Evolutionary conservation across 2,888 invertebrate genomes (phyloP), one percentile per base, ranked within the genome.

Genomic region (Hypomecis atomaria): DNA sequence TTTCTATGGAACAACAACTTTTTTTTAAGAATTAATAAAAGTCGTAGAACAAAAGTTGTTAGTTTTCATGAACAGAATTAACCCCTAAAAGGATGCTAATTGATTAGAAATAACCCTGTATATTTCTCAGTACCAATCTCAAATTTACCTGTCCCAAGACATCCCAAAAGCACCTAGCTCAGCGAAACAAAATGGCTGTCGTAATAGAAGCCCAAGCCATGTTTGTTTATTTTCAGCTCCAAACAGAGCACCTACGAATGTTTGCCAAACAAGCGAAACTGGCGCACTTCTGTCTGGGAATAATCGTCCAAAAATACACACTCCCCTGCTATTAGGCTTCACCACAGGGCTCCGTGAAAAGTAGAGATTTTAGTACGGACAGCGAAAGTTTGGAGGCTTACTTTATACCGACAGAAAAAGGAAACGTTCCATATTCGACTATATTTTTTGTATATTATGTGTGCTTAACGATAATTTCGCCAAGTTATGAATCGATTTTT

Each of bases 241-340:
- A 40, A 56, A 48, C 47, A 33, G 56, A 47, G 56, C 33, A 40
- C 36, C 56, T 45, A 45, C 45, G 56, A 56, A 48, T 48, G 56
- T 56, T 47, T 47, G 47, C 38, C 47, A 56, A 56, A 56, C 56
- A 56, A 45, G 37, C 10, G 40, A 37, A 54, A 36, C 13, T 5
- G 56, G 56, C 23, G 36, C 47, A 45, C 11, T 38, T 2, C 52
- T 45, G 38, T 56, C 56, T 47, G 47, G 13, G 33, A 47, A 56
- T 56, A 56, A 56, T 56, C 37, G 47, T 40, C 33, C 47, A 56
- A 56, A 55, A 56, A 56, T 54, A 54, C 47, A 56, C 47, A 47
- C 56, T 56, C 47, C 47, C 8, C 47, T 37, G 23, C n/a, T 56
- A 56, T 56, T 56, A 56, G 33, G 47, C 37, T 47, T 23, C 33